Base-by-base conservation (phyloP, 2,888 invertebrate species). In the Branchipolynoe longqiensis region DNA sequence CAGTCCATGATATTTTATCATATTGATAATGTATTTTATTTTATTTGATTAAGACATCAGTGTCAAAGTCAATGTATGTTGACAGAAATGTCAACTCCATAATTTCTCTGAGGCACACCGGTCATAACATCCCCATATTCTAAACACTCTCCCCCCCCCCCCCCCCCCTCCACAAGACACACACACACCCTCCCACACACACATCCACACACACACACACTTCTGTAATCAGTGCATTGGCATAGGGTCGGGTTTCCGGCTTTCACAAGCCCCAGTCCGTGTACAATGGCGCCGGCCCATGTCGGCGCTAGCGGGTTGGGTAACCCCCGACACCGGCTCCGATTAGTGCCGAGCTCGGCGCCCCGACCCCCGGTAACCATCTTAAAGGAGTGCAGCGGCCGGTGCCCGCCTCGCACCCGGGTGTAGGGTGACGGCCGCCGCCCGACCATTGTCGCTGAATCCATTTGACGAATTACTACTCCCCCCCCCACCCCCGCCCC, bases 271-370 rank as follows among this genome's bases (percentile, higher is more conserved):
- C 48, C 78, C 8, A 2, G 41, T 48, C 25, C 48, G 28, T 25
- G 3, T 54, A 78, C 78, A 78, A 78, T 78, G 31, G 78, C 3
- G 28, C 78, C 33, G 33, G 48, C 1, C 28, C 14, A 48, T 14
- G 48, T 22, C 2, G 36, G 28, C 48, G 54, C 14, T 78, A 36
- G 8, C 33, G 28, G 78, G 78, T 48, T 78, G 41, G 78, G 78
- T 25, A 48, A 78, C 41, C 78, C 54, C 54, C 31, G 48, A 78
- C 78, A 78, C 31, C 48, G 78, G 41, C 41, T 78, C 78, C 41
- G 48, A 78, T 78, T 78, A 78, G 48, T 78, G 31, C 41, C 48
- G 41, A 48, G 41, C 78, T 78, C 48, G 78, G 41, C 78, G 78
- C n/a, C n/a, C n/a, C 25, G 54, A 33, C 25, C 48, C n/a, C 28